These are phyloP conservation scores for Chloropsis hardwickii DNA, from an alignment of 2,113 vertebrate species.

Conservation along the genomic window DNA sequence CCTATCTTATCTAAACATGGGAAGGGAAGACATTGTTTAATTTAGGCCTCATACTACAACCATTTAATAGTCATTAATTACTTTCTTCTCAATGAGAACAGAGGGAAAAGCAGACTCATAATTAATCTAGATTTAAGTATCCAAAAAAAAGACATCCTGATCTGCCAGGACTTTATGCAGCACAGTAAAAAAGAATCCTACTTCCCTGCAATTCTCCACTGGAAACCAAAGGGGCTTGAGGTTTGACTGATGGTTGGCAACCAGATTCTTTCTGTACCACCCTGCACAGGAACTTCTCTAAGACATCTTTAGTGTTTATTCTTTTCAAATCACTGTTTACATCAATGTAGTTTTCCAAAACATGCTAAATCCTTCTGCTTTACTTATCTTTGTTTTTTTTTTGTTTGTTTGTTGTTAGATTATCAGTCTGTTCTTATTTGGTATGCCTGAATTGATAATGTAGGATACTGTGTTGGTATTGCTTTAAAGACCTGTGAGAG, in stretches of 20 bases:
- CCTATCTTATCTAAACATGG: constrained; percentile 47
- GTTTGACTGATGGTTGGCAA: not conserved
- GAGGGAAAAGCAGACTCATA: not conserved
- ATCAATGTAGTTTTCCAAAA: not conserved
- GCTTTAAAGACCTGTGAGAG: not conserved
- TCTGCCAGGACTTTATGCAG: not conserved
- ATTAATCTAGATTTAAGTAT: constrained; percentile 17
- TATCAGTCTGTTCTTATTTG: not conserved
- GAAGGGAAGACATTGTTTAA: constrained; percentile 35
- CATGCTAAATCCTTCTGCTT: not conserved
- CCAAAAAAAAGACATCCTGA: not conserved
- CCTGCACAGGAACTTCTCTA: not conserved
- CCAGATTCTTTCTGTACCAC: not conserved
- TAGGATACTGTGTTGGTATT: not conserved
- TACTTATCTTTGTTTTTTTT: not conserved
- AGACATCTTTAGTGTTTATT: not conserved
- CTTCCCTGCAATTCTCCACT: not conserved
- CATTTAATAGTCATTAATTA: constrained; percentile 42
- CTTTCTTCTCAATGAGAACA: constrained; percentile 2
- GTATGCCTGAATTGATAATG: not conserved
- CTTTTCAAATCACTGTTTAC: not conserved
- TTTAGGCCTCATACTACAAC: not conserved
- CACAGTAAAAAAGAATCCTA: not conserved
- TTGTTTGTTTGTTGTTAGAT: not conserved
- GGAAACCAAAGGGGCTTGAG: not conserved